These are phyloP conservation scores for Scaptomyza graminum DNA, from an alignment of 1,140 invertebrate species.

Conservation along the genomic window DNA sequence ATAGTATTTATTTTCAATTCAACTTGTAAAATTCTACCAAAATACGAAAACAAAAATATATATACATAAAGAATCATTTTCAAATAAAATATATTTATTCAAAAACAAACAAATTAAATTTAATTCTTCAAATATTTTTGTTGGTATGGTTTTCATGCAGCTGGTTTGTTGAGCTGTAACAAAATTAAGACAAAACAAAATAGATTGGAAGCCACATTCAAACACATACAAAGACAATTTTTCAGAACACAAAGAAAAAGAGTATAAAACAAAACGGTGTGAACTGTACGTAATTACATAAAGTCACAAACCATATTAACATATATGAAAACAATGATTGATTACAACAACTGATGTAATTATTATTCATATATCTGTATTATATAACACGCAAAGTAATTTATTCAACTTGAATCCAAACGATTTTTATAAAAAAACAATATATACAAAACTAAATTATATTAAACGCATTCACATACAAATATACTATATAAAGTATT, in stretches of 20 bases:
- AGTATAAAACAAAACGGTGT: conserved; percentile 43
- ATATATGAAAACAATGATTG: conserved; percentile 40
- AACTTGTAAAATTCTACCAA: conserved; percentile 82
- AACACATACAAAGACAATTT: conserved; percentile 21
- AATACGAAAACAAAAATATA: conserved; percentile 56
- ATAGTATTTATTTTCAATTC: conserved; percentile 79
- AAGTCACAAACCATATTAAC: conserved; percentile 68
- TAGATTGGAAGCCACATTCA: conserved; percentile 23
- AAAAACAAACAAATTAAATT: conserved; percentile 78
- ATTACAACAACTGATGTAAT: conserved; percentile 45
- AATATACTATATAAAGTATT: conserved; percentile 78
- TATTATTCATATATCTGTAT: conserved; percentile 31
- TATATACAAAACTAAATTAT: conserved; percentile 36
- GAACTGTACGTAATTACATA: conserved; percentile 69
- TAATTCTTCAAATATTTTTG: conserved; percentile 42
- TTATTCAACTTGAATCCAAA: conserved; percentile 55
- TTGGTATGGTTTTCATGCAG: conserved; percentile 50
- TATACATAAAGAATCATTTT: conserved; percentile 62
- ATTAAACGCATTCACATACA: conserved; percentile 49
- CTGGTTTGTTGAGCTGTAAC: conserved; percentile 29
- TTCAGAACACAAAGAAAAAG: conserved; percentile 21
- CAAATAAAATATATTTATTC: conserved; percentile 82
- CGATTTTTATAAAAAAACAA: conserved; percentile 45
- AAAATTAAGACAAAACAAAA: conserved; percentile 22
- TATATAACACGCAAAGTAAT: conserved; percentile 39